Base-by-base conservation (phyloP, 2,888 invertebrate genomes). In the Cantharis rufa region DNA sequence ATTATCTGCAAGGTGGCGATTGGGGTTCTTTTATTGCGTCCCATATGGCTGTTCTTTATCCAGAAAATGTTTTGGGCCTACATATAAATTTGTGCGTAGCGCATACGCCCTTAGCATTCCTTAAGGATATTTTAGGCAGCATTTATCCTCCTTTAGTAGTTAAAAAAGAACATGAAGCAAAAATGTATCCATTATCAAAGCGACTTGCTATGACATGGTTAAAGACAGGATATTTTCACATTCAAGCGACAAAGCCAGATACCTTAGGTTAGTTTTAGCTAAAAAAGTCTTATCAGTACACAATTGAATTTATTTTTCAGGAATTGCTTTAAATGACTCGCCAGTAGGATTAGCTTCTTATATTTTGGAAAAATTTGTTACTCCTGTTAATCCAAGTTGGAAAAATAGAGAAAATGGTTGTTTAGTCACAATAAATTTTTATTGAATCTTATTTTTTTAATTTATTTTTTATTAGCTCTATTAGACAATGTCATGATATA, bases 171-270 rank as follows among this genome's bases (percentile, higher is more conserved):
- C 83, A 90, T 73, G 85, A 86, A 11, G 87, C 90, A 11, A 89
- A 85, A 82, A 87, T 91, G 84, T 92, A 91, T 82, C 92, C 92
- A 0, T 74, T 92, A 5, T 82, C 80, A 2, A 82, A 88, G 75
- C 66, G 79, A 1, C 78, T 81, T 61, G 66, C 72, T 1, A 88
- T 86, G 77, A 89, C 16, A 86, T 76, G 91, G 64, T 88, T 89
- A 63, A 92, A 93, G 85, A 85, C 85, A 62, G 93, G 92, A 0
- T 93, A 92, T 82, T 86, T 94, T 83, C 96, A 96, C 84, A 81
- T 96, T 11, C 97, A 97, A 85, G 92, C 95, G 0, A 96, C 96
- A 0, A 97, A 96, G 86, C 97, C 97, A 13, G 97, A 97, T 83
- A 96, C 96, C 0, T 88, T 96, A 80, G 96, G 96, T 94, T 86